These are phyloP conservation scores for Lanistes nyassanus DNA, from an alignment of 1,140 invertebrate genomes.

Conservation along the genomic window DNA sequence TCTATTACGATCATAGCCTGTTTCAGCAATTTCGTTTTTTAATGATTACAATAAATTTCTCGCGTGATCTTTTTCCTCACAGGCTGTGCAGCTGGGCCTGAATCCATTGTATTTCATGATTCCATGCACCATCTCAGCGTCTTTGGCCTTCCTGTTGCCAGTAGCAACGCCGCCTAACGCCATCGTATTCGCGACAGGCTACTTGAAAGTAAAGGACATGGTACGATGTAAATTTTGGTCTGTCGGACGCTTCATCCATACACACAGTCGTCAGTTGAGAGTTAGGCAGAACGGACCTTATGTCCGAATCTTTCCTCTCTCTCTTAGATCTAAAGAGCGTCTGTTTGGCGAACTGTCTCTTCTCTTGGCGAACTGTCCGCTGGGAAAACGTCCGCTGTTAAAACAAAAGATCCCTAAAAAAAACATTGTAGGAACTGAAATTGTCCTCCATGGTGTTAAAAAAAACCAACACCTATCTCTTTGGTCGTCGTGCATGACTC, in stretches of 20 bases:
- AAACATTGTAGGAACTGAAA: too few species aligned
- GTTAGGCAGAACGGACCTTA: background rate
- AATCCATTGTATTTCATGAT: slow-evolving; percentile 90
- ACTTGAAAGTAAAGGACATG: slow-evolving; percentile 67
- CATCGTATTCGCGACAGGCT: slow-evolving; percentile 78
- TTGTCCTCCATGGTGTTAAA: too few species aligned
- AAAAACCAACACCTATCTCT: too few species aligned
- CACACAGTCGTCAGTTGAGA: background rate
- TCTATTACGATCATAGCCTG: too few species aligned
- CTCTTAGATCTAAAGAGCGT: background rate
- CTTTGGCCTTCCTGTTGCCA: slow-evolving; percentile 81
- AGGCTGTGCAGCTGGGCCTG: slow-evolving; percentile 68
- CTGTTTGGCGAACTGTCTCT: background rate
- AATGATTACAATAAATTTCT: background rate
- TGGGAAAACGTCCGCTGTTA: too few species aligned
- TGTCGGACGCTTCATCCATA: background rate
- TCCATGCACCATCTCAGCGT: slow-evolving; percentile 83
- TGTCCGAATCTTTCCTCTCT: background rate
- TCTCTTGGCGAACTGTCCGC: too few species aligned
- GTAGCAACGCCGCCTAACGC: slow-evolving; percentile 93
- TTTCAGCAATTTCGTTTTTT: too few species aligned
- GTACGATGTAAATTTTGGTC: slow-evolving; percentile 43
- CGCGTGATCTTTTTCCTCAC: background rate
- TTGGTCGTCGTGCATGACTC: too few species aligned
- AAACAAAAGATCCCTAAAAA: too few species aligned